phyloP scores from a whole-genome alignment of 1,140 invertebrate species.

The Orchestia grillus region DNA sequence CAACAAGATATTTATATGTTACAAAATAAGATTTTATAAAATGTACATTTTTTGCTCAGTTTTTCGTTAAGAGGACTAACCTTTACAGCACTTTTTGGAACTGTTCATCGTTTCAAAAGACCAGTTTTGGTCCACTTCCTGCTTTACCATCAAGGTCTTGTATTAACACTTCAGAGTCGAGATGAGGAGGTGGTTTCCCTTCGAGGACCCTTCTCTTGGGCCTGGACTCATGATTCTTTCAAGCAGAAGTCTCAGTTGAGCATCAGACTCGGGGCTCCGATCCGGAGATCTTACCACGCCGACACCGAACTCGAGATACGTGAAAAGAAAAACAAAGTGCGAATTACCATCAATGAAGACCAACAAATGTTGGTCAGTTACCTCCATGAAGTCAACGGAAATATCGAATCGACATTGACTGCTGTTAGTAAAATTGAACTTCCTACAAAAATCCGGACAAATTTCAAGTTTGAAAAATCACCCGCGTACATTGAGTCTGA shows the following conservation, averaged over 20 bases:
- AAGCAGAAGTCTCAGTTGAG: neutral
- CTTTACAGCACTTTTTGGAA: neutral
- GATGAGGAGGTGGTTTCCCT: neutral
- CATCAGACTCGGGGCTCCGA: neutral
- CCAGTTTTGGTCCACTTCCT: neutral
- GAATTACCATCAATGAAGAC: neutral
- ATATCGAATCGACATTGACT: neutral
- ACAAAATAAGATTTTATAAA: no score
- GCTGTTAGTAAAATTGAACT: slow-evolving; percentile 22
- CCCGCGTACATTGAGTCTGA: neutral
- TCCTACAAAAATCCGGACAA: neutral
- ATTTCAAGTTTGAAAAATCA: neutral
- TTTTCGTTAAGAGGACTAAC: neutral
- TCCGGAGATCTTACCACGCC: neutral
- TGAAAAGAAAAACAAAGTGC: neutral
- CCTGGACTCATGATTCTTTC: neutral
- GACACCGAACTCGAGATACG: slow-evolving; percentile 8
- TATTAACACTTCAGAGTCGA: neutral
- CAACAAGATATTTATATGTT: no score
- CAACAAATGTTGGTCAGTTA: slow-evolving; percentile 14
- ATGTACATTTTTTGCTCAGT: no score
- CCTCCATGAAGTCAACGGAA: slow-evolving; percentile 13
- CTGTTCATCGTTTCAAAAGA: neutral
- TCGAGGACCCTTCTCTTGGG: slow-evolving; percentile 17
- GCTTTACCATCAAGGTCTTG: neutral